phyloP scores from a whole-genome alignment of 37 sponge, comb jelly and placozoan genomes.

The Corticium candelabrum region DNA sequence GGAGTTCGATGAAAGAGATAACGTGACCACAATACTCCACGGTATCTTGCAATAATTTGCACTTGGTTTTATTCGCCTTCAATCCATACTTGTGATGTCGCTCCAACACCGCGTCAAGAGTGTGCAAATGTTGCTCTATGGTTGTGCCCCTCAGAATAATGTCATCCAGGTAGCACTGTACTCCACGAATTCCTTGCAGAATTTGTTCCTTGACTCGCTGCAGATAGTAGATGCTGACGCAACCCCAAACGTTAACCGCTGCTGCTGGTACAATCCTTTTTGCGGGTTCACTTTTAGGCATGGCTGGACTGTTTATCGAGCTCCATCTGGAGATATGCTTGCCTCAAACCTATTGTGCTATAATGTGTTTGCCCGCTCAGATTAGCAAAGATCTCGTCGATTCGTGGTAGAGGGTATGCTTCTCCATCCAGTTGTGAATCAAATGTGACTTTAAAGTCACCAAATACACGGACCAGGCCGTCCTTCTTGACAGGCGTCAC shows the following conservation, averaged over 20 bases:
- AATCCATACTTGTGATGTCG: not conserved
- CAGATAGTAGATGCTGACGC: not conserved
- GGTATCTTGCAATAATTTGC: not conserved
- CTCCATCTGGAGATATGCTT: too few species aligned
- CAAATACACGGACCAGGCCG: not conserved
- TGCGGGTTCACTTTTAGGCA: not conserved
- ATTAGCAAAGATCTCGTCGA: not conserved
- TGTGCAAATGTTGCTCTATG: not conserved
- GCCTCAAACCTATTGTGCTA: too few species aligned
- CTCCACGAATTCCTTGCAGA: not conserved
- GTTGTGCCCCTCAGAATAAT: not conserved
- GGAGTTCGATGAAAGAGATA: not conserved
- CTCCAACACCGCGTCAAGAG: not conserved
- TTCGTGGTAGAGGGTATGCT: not conserved
- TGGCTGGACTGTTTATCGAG: too few species aligned
- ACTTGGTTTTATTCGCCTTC: not conserved
- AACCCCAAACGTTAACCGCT: not conserved
- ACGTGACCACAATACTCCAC: not conserved
- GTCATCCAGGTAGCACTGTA: not conserved
- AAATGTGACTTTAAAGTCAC: not conserved
- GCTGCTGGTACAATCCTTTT: not conserved
- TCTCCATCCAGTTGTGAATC: not conserved
- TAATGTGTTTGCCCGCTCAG: not conserved
- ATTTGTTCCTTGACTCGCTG: not conserved
- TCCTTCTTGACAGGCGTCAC: not conserved